Base-by-base conservation (phyloP, 2,113 vertebrate genomes). In the Prochilodus magdalenae region DNA sequence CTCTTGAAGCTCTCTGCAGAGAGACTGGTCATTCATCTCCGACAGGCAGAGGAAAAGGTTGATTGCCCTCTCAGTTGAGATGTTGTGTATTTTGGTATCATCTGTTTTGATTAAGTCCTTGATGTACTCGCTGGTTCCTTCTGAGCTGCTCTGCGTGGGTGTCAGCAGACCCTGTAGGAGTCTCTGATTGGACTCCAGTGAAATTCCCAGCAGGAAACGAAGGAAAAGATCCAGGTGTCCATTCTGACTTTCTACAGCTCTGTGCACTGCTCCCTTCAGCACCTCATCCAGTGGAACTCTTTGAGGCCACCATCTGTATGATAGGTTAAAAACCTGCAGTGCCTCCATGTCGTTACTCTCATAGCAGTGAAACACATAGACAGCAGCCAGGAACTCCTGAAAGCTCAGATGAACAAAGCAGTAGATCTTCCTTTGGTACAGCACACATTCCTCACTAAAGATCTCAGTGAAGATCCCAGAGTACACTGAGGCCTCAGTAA, bases 251-350 rank as follows among this genome's bases (percentile, higher is more conserved):
- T 49, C 51, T 30, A 82, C 29, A 49, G 73, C 63, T 11, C 62
- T 77, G 1, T 82, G n/a, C 20, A 76, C 40, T 51, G 63, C 73
- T n/a, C 20, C 44, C 22, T 47, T n/a, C n/a, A n/a, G n/a, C n/a
- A n/a, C n/a, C n/a, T n/a, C n/a, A n/a, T n/a, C 33, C 36, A 71
- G 44, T 20, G 44, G 33, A n/a, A 40, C 44, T 24, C n/a, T 40
- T 36, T 47, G 24, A 87, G 77, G 75, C 85, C 83, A 3, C 76
- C 67, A 74, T 87, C 81, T 63, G 79, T 30, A 55, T 5, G 2
- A 5, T n/a, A n/a, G 18, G 7, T 59, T 59, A 59, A 26, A 62
- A 26, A 11, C 1, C 22, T 11, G 3, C 59, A 62, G 59, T 62
- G 0, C 59, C 59, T 26, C 59, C 59, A 62, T n/a, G 59, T 62